Base-by-base conservation (phyloP, 1,140 invertebrate genomes). In the Chlorops oryzae region DNA sequence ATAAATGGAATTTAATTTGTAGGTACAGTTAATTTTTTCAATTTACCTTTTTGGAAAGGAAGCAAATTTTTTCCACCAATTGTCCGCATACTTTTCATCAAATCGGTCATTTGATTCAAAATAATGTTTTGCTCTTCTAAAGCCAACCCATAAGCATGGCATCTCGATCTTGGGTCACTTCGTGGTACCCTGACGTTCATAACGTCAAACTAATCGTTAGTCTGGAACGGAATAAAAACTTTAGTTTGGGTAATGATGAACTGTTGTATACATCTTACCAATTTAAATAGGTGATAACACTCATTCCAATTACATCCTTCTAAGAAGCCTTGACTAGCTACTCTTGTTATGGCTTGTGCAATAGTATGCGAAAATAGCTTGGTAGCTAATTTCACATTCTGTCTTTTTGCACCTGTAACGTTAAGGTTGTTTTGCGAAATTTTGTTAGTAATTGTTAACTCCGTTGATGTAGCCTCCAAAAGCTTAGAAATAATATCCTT, bases 31-130 rank as follows among this genome's bases (percentile, higher is more conserved):
- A 32, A 15, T 15, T 37, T 25, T 12, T 27, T 12, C 9, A 4
- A 24, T 24, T 25, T 27, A 44, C 41, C 41, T 44, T 44, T 44
- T 44, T 44, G 41, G 15, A 44, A 44, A n/a, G 41, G 21, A 13
- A 44, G 13, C 41, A 44, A 24, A 44, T 13, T 44, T 3, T 12
- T 24, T 44, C 27, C 4, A 6, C 41, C 41, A 44, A 44, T 27
- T 3, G 20, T 24, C 1, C 41, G 4, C 41, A 44, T 25, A 24
- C 27, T 24, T 25, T 27, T 13, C 20, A 44, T 18, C 21, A 44
- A 24, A 15, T 44, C 10, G 4, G 41, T 10, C 41, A 44, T 44
- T 24, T 24, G 9, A 24, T 27, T n/a, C 24, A 44, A 27, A 24
- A 44, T 44, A 7, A 13, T 18, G 24, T 23, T 24, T 24, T 44